Percentiles rank a stretch among this genome's conserved stretches.
These are phyloP conservation scores for Pseudachorutes palmiensis DNA, from an alignment of 1,140 invertebrate genomes.

Conservation along the genomic window DNA sequence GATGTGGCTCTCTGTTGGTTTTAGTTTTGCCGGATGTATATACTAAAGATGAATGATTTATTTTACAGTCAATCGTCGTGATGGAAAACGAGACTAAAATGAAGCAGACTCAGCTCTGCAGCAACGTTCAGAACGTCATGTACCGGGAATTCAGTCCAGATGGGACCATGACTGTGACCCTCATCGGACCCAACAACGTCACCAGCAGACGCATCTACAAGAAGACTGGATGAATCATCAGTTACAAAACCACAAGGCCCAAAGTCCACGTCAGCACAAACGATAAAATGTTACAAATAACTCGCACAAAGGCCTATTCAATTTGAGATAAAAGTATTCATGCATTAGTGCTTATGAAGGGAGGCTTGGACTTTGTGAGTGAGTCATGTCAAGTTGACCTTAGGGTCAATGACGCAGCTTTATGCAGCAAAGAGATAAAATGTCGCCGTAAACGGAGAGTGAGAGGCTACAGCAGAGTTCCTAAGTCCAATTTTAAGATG, in stretches of 20 bases:
- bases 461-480: not conserved
- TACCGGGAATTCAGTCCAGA: not conserved
- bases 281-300: not conserved
- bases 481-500: too few species aligned
- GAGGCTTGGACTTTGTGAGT: not conserved
- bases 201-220: not conserved
- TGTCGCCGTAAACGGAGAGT: too few species aligned
- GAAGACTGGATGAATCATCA: not conserved
- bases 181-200: not conserved
- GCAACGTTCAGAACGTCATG: not conserved
- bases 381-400: not conserved
- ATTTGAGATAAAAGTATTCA: too few species aligned
- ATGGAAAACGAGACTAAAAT: not conserved
- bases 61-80: not conserved
- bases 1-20: not conserved
- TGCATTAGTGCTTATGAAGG: not conserved
- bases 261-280: not conserved
- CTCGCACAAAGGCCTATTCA: not conserved
- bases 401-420: too few species aligned
- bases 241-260: not conserved
- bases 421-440: too few species aligned
- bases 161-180: not conserved
- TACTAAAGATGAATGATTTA: not conserved
- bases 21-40: not conserved
- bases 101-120: not conserved